Conservation (phyloP, 2,888 invertebrate species). For the Pilophorus perplexus region DNA sequence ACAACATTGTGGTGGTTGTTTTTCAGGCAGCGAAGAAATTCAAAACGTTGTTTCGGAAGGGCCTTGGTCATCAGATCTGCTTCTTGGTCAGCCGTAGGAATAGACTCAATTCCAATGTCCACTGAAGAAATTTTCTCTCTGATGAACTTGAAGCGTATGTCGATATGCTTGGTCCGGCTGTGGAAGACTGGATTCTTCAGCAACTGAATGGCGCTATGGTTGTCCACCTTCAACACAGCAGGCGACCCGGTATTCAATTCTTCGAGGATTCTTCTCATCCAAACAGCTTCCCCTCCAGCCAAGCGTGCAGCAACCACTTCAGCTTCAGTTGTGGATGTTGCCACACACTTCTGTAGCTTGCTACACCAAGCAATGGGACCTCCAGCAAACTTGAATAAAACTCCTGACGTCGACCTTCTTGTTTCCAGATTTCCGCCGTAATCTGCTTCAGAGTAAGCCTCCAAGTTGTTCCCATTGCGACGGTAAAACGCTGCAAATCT, state of each 20-base stretch:
- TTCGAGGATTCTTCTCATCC: slow-evolving; percentile 12
- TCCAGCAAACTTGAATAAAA: slow-evolving; percentile 12
- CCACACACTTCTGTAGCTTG: slow-evolving; percentile 18
- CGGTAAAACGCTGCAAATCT: too few species aligned
- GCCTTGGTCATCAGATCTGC: slow-evolving; percentile 31
- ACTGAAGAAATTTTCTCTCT: not conserved
- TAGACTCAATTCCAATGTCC: not conserved
- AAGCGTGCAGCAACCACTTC: slow-evolving; percentile 13
- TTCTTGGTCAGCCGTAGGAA: slow-evolving; percentile 13
- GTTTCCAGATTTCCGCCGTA: slow-evolving; percentile 47
- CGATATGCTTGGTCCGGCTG: too few species aligned
- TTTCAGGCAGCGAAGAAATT: not conserved
- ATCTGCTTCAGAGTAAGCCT: slow-evolving; percentile 48
- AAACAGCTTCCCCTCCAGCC: slow-evolving; percentile 19
- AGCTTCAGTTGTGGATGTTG: slow-evolving; percentile 26
- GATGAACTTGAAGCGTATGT: not conserved
- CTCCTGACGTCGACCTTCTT: too few species aligned
- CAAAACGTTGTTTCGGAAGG: slow-evolving; percentile 8
- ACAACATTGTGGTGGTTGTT: too few species aligned
- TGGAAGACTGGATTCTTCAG: too few species aligned
- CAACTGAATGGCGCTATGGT: slow-evolving; percentile 17
- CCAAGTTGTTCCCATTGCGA: too few species aligned
- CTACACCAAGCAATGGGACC: slow-evolving; percentile 18
- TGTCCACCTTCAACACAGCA: slow-evolving; percentile 18
- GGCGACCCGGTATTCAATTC: not conserved